phyloP scores from a whole-genome alignment of 2,113 vertebrate genomes.

The Amphiprion ocellaris region DNA sequence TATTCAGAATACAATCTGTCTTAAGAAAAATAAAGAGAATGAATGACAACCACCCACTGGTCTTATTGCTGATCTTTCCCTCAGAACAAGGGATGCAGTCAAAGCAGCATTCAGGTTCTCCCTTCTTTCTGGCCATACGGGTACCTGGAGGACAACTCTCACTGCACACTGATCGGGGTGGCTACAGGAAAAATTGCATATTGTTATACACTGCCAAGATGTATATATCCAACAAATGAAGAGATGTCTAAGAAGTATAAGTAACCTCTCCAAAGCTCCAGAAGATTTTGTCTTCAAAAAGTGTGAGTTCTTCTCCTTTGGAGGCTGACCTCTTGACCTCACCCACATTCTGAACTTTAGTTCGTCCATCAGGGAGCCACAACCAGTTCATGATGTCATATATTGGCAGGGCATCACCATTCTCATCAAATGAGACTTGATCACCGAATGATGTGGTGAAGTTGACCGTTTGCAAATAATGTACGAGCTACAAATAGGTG shows the following conservation, averaged over 20 bases:
- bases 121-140: conserved; percentile 77
- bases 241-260: not conserved
- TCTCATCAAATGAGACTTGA: conserved; percentile 78
- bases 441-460: conserved; percentile 80
- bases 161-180: conserved; percentile 81
- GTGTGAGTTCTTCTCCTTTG: conserved; percentile 60
- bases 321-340: conserved; percentile 64
- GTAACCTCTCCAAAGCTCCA: conserved; percentile 75
- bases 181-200: conserved; percentile 52
- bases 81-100: conserved; percentile 85
- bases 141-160: conserved; percentile 83
- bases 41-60: conserved; percentile 60
- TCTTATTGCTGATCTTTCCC: conserved; percentile 76
- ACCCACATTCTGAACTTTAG: conserved; percentile 69
- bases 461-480: conserved; percentile 77
- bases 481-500: conserved; percentile 57
- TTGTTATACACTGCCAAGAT: too few relatives aligned
- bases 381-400: conserved; percentile 84
- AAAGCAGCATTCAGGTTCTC: conserved; percentile 85
- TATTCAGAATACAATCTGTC: not conserved
- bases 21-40: not conserved
- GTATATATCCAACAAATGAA: too few relatives aligned
- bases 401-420: conserved; percentile 79
- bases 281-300: conserved; percentile 73
- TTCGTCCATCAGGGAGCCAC: conserved; percentile 63